Evolutionary conservation across 2,113 vertebrate species (phyloP).

Genomic region (Pao palembangensis): DNA sequence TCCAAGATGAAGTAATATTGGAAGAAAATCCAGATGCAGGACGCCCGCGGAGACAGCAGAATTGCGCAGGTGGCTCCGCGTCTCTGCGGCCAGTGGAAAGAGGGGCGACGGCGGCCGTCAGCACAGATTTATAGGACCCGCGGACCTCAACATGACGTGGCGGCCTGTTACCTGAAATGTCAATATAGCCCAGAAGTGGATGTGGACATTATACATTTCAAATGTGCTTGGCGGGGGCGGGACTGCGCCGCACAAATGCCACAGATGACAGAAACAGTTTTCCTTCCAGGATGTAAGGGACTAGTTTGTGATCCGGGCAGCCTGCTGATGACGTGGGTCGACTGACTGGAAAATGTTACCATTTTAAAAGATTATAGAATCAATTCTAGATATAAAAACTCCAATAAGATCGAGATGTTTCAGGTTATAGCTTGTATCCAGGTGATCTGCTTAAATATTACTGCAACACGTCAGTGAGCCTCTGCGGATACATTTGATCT

Average conservation of each 20-base stretch:
- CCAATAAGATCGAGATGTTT: no score
- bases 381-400: no score
- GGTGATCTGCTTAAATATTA: no score
- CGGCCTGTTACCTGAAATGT: slow-evolving; percentile 40
- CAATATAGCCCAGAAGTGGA: slow-evolving; percentile 35
- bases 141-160: slow-evolving; percentile 53
- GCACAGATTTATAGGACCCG: slow-evolving; percentile 58
- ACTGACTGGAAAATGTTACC: no score
- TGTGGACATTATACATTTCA: neutral
- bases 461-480: no score
- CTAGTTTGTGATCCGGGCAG: no score
- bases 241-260: neutral
- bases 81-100: slow-evolving; percentile 7
- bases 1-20: neutral
- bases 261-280: neutral
- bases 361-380: no score
- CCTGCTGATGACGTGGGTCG: no score
- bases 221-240: no score
- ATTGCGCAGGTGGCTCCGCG: slow-evolving; percentile 1
- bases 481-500: no score
- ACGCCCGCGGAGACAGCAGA: neutral
- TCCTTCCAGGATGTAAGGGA: neutral
- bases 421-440: no score
- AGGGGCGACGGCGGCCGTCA: slow-evolving; percentile 23
- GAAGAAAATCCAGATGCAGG: neutral